These are phyloP conservation scores for Platichthys flesus DNA, from an alignment of 2,113 vertebrate species.

Conservation along the genomic window DNA sequence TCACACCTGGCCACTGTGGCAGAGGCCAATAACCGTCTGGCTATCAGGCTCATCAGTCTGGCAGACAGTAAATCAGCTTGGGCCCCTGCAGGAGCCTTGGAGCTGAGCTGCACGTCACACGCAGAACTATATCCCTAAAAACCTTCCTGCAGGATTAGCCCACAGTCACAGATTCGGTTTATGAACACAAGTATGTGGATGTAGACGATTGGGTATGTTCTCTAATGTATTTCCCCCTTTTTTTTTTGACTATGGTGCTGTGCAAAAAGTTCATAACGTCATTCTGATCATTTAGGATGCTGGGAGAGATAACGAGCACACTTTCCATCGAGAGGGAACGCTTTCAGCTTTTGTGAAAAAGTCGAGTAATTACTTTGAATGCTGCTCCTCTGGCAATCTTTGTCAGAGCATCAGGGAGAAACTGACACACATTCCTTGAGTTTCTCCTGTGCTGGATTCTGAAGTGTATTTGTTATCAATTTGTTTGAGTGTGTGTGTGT, in stretches of 20 bases:
- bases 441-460: constrained; percentile 47
- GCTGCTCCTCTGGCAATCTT: constrained; percentile 38
- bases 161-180: constrained; percentile 28
- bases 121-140: constrained; percentile 28
- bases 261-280: constrained; percentile 30
- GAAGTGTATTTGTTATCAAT: constrained; percentile 51
- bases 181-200: constrained; percentile 21
- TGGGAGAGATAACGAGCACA: constrained; percentile 38
- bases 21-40: constrained; percentile 46
- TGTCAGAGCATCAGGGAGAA: constrained; percentile 48
- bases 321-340: constrained; percentile 40
- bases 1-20: constrained; percentile 47
- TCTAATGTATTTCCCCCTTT: neutral
- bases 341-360: constrained; percentile 45
- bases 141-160: constrained; percentile 41
- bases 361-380: constrained; percentile 46
- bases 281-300: constrained; percentile 58
- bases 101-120: constrained; percentile 48
- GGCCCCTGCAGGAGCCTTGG: constrained; percentile 48
- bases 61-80: constrained; percentile 55
- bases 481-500: neutral
- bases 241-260: neutral
- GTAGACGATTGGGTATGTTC: constrained; percentile 10
- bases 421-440: constrained; percentile 48
- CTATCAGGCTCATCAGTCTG: constrained; percentile 64